Conservation (phyloP, 1,140 invertebrate genomes). For the Temnothorax curvispinosus region DNA sequence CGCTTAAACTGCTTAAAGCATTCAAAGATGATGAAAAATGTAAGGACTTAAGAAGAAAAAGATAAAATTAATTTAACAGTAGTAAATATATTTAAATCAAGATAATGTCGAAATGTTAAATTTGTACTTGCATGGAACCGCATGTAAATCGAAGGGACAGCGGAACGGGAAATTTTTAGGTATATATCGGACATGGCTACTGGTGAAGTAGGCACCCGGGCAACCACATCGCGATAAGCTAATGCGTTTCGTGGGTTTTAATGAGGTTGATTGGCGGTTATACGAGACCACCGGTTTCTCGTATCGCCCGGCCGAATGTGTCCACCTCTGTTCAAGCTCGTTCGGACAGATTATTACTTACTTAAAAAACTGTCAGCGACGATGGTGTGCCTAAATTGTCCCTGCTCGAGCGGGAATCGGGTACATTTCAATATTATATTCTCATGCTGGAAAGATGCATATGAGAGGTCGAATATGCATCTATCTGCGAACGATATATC, state of each 20-base stretch:
- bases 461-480: slow-evolving; percentile 20
- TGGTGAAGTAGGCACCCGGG: slow-evolving; percentile 70
- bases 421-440: background rate
- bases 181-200: slow-evolving; percentile 72
- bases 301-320: slow-evolving; percentile 70
- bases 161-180: slow-evolving; percentile 55
- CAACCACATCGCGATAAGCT: slow-evolving; percentile 78
- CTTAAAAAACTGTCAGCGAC: slow-evolving; percentile 76
- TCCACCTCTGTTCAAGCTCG: slow-evolving; percentile 73
- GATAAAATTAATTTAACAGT: background rate
- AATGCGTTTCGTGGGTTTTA: slow-evolving; percentile 82
- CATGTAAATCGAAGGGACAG: background rate
- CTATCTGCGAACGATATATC: slow-evolving; percentile 15
- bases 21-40: background rate
- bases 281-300: slow-evolving; percentile 62
- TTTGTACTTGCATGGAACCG: slow-evolving; percentile 18
- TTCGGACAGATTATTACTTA: slow-evolving; percentile 76
- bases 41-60: background rate
- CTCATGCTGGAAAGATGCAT: background rate
- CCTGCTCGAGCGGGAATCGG: slow-evolving; percentile 48
- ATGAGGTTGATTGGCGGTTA: slow-evolving; percentile 79
- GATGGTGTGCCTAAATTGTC: slow-evolving; percentile 61
- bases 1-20: background rate
- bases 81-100: background rate
- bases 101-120: slow-evolving; percentile 17